Evolutionary conservation across 2,797 vertebrate species (phyloP).

Genomic region (Synaphobranchus kaupii): DNA sequence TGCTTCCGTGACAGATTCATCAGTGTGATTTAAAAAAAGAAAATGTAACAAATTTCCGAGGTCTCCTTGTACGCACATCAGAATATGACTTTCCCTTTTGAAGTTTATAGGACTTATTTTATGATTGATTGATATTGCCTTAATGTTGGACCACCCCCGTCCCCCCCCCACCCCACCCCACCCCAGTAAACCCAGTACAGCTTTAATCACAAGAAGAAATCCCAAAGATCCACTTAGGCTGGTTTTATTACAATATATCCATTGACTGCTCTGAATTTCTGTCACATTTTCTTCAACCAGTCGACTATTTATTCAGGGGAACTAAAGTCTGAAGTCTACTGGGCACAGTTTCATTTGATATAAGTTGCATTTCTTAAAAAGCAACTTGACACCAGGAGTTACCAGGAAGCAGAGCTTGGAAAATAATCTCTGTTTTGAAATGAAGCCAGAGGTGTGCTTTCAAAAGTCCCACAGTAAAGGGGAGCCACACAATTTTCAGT

Average conservation of each 20-base stretch:
- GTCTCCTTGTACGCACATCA: not conserved
- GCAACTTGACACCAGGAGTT: no score
- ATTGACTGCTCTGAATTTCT: not conserved
- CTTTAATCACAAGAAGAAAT: not conserved
- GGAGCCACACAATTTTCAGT: not conserved
- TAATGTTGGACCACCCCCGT: not conserved
- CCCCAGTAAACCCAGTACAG: not conserved
- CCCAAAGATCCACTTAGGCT: not conserved
- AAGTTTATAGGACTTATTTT: not conserved
- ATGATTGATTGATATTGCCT: not conserved
- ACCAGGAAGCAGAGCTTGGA: not conserved
- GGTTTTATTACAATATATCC: not conserved
- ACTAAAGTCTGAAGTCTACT: no score
- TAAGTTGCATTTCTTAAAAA: not conserved
- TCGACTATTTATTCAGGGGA: not conserved
- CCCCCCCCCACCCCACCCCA: not conserved
- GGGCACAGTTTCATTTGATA: not conserved
- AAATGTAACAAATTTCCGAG: not conserved
- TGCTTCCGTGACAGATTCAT: conserved; percentile 9
- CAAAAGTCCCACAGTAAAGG: not conserved
- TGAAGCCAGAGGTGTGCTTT: not conserved
- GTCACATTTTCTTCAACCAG: not conserved
- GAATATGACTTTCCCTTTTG: not conserved
- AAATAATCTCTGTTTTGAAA: not conserved
- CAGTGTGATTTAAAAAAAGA: not conserved